Base-by-base conservation (phyloP, 1,140 invertebrate genomes). In the Sinonovacula constricta region DNA sequence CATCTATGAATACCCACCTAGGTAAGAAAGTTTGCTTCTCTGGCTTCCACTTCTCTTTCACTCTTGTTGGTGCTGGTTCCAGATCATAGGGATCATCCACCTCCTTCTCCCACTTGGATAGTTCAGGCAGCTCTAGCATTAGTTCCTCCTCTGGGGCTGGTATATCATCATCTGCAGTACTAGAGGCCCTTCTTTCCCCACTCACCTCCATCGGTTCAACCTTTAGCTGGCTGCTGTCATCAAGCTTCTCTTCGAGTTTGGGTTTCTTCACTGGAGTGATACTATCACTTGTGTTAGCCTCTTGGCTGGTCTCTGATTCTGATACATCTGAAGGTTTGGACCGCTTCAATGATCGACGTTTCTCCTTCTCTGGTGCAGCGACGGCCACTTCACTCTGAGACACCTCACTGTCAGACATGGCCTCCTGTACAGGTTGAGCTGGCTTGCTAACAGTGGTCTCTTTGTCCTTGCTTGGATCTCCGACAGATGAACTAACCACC, bases 91-190 rank as follows among this genome's bases (percentile, higher is more conserved):
- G 70, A 34, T 63, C 70, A 33, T 74, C 70, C 3, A 63, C 70
- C 24, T 76, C 60, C 28, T 70, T 70, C 51, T 68, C 66, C 66
- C 68, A 71, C 24, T 62, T 71, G 0, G 72, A 76, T n/a, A 76
- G 33, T 31, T 76, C 72, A 36, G 72, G 72, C 28, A 63, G 72
- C n/a, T 76, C 72, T 34, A 76, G 53, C 72, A 76, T 76, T 15
- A 76, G 34, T 28, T 76, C 62, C 39, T 66, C 53, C n/a, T 74
- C 70, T 22, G 39, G 56, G 18, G 39, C 49, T n/a, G 70, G 70
- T 62, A 74, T 74, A 53, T 74, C 70, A 62, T 74, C 70, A 68
- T 53, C 66, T 30, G 62, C 70, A 28, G 70, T 49, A 18, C 54
- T 36, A 62, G 22, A 57, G 31, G 56, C 36, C 28, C 36, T 51